Percentiles rank a stretch among this genome's conserved stretches.
Conservation (phyloP, 2,797 vertebrate genomes). For the Anisognathus igniventris region DNA sequence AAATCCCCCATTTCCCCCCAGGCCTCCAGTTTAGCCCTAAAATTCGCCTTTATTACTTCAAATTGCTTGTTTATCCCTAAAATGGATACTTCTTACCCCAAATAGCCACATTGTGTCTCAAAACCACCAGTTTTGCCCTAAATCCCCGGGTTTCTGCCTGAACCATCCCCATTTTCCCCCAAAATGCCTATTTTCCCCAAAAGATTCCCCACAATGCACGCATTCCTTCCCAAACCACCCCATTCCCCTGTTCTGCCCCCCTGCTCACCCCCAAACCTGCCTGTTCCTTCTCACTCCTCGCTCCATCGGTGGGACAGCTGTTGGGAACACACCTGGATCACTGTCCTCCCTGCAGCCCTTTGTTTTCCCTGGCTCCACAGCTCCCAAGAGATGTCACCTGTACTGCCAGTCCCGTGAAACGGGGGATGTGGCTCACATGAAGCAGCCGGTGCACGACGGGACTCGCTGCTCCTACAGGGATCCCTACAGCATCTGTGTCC, state of each 20-base stretch:
- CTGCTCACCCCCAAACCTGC: not conserved
- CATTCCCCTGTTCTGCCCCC: not conserved
- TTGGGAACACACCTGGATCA: not conserved
- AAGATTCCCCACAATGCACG: rapidly evolving
- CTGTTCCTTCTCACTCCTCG: not conserved
- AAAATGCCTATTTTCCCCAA: not conserved
- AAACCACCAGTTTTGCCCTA: not conserved
- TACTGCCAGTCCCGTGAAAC: slow-evolving; percentile 94
- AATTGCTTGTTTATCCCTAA: not conserved
- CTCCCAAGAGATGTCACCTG: slow-evolving; percentile 89
- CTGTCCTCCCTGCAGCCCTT: not conserved
- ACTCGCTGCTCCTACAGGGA: slow-evolving; percentile 95
- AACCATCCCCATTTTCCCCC: not conserved
- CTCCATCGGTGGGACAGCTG: not conserved
- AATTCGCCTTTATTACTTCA: not conserved
- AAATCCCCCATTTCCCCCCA: rapidly evolving
- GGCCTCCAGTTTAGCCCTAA: not conserved
- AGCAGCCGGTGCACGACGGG: slow-evolving; percentile 91
- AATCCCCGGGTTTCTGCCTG: rapidly evolving
- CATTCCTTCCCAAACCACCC: not conserved
- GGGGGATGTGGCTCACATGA: slow-evolving; percentile 87
- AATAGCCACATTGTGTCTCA: not conserved
- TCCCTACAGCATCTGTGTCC: slow-evolving; percentile 92
- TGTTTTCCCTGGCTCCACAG: slow-evolving; percentile 62
- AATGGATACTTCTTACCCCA: not conserved